These are phyloP conservation scores for Zeugodacus cucurbitae DNA, from an alignment of 1,140 invertebrate genomes.

Conservation along the genomic window DNA sequence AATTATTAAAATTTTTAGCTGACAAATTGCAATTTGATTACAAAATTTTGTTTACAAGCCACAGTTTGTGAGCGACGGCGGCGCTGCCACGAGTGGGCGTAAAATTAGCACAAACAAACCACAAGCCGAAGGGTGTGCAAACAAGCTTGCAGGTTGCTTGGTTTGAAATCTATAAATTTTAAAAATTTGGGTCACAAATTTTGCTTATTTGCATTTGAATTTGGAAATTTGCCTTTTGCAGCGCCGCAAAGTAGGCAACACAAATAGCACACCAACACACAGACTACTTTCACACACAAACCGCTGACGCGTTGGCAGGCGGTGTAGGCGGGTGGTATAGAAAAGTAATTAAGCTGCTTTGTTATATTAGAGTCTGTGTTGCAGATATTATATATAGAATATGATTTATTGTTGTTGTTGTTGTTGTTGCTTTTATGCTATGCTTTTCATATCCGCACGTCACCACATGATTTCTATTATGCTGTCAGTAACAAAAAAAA, in stretches of 20 bases:
- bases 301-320: no score
- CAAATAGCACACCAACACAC: background rate
- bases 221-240: background rate
- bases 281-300: background rate
- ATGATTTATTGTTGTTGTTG: background rate
- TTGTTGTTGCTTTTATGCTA: background rate
- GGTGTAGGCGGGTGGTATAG: background rate
- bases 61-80: background rate
- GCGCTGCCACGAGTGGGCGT: background rate
- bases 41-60: conserved; percentile 30
- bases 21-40: conserved; percentile 37
- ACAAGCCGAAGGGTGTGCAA: background rate
- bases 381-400: no score
- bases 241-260: background rate
- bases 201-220: conserved; percentile 23
- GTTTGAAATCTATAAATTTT: conserved; percentile 26
- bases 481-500: background rate
- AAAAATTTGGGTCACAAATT: conserved; percentile 22
- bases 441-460: background rate
- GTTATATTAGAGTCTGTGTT: background rate
- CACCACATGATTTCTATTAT: background rate
- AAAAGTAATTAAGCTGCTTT: conserved; percentile 22
- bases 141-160: background rate
- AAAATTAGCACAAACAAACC: background rate
- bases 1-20: conserved; percentile 33